Conservation (phyloP, 2,888 invertebrate species). For the Alloscopus bannaensis region DNA sequence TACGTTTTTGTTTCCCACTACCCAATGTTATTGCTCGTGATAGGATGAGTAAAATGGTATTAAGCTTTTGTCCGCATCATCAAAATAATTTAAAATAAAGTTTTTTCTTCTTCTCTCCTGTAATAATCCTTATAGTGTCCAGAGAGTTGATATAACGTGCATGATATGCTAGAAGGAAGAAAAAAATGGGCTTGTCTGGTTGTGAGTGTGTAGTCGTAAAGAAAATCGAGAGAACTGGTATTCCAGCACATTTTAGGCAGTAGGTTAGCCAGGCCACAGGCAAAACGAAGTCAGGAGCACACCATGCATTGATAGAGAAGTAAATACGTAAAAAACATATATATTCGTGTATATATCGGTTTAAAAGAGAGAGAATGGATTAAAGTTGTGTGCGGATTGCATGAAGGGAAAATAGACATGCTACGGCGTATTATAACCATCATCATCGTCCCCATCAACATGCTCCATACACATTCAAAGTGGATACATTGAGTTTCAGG, state of each 20-base stretch:
- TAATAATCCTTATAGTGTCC: not conserved
- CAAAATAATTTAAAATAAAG: not conserved
- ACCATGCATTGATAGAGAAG: not conserved
- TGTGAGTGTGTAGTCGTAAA: not conserved
- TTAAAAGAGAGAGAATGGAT: not conserved
- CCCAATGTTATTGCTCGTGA: not conserved
- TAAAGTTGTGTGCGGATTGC: slow-evolving; percentile 12
- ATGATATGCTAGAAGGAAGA: not conserved
- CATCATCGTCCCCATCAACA: slow-evolving; percentile 18
- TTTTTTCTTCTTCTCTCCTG: slow-evolving; percentile 2
- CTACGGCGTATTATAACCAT: slow-evolving; percentile 13
- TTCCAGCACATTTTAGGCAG: slow-evolving; percentile 27
- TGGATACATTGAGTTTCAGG: slow-evolving; percentile 21
- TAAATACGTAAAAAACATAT: not conserved
- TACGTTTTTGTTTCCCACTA: no score
- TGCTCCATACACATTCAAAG: slow-evolving; percentile 22
- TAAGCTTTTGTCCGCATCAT: slow-evolving; percentile 32
- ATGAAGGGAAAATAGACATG: slow-evolving; percentile 11
- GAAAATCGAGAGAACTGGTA: slow-evolving; percentile 26
- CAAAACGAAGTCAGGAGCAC: slow-evolving; percentile 4
- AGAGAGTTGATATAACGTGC: not conserved
- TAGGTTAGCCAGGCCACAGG: slow-evolving; percentile 24
- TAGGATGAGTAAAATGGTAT: slow-evolving; percentile 31
- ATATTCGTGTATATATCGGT: not conserved
- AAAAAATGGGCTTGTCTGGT: slow-evolving; percentile 25